Base-by-base conservation (phyloP, 2,888 invertebrate genomes). In the Acanthosoma haemorrhoidale region DNA sequence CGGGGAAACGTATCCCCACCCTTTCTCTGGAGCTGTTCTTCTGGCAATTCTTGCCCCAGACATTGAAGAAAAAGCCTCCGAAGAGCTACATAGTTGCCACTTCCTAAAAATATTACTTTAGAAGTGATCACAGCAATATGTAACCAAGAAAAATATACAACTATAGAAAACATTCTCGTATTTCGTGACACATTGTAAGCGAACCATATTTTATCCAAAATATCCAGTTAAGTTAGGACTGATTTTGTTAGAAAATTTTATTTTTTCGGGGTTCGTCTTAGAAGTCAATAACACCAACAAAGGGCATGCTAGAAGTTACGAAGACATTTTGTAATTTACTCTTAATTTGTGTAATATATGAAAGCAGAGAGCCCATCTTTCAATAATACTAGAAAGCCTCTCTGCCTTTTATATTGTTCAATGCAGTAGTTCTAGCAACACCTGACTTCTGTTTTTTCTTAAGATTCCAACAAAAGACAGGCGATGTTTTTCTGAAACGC, bases 221-320 rank as follows among this genome's bases (percentile, higher is more conserved):
- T 70, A 70, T 77, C 75, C 34, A 77, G 75, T 32, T 73, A 76
- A 43, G 72, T 73, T 71, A n/a, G n/a, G n/a, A n/a, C 76, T 77
- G 29, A 75, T 75, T 51, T 43, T 68, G 69, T 77, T 76, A 67
- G 76, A 76, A 70, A 75, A 72, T 13, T 73, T 60, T 16, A 75
- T 76, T 16, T 75, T 70, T 9, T 71, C 67, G 15, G 76, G 74
- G 67, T 77, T 77, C 11, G 15, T 9, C 15, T 61, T 13, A 41
- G 39, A 9, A 32, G 4, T 32, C 5, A 32, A 6, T 32, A 9
- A 4, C 9, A 4, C 32, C 9, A 6, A 6, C 32, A 4, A 6
- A 6, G 4, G 5, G 4, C 9, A 9, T 6, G 4, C 32, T 4
- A 6, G 4, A 9, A 4, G 4, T 25, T 32, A 6, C 9, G 4